phyloP scores from a whole-genome alignment of 2,888 invertebrate species.

The Amiota minor region DNA sequence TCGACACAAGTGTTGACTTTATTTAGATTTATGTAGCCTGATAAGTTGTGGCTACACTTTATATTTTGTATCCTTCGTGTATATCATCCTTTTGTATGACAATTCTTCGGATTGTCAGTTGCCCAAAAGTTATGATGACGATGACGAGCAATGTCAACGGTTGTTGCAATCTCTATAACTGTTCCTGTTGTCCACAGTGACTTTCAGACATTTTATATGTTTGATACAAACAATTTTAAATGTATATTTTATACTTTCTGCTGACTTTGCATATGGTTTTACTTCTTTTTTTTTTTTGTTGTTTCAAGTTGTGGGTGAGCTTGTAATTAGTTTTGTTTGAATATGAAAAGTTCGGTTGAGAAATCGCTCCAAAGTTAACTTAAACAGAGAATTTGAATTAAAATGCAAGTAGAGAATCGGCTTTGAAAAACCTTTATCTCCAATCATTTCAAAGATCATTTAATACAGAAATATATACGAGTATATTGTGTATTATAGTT shows the following conservation, averaged over 20 bases:
- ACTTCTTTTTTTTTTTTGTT: background rate
- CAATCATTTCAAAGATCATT: too few species aligned
- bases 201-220: constrained; percentile 56
- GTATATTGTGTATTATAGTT: too few species aligned
- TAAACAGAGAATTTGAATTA: too few species aligned
- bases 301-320: constrained; percentile 52
- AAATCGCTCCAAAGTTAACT: too few species aligned
- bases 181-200: constrained; percentile 36
- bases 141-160: constrained; percentile 64
- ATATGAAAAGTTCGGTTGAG: background rate
- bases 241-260: constrained; percentile 25
- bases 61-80: constrained; percentile 63
- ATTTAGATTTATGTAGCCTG: constrained; percentile 65
- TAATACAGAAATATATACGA: too few species aligned
- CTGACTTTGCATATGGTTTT: too few species aligned
- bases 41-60: constrained; percentile 67
- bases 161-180: constrained; percentile 39
- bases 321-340: constrained; percentile 59
- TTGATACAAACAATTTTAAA: background rate
- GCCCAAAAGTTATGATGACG: constrained; percentile 55
- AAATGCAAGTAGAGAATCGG: too few species aligned
- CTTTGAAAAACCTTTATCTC: too few species aligned
- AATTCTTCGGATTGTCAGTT: constrained; percentile 52
- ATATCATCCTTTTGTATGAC: constrained; percentile 5
- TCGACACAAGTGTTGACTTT: constrained; percentile 46